phyloP scores from a whole-genome alignment of 2,797 vertebrate genomes.

The Pipistrellus kuhlii region DNA sequence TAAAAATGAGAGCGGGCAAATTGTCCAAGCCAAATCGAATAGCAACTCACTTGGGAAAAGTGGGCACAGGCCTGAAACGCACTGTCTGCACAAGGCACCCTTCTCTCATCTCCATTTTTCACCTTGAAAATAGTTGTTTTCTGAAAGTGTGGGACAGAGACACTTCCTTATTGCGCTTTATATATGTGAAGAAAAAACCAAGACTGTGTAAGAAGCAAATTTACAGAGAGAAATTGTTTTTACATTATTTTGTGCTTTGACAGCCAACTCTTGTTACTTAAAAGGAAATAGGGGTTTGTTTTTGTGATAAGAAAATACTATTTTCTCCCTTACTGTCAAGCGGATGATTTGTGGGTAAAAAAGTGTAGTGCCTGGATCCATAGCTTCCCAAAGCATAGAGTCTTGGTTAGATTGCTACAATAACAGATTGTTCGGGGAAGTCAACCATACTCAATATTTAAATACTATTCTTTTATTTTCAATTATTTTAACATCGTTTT shows the following conservation, averaged over 20 bases:
- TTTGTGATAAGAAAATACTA: constrained; percentile 58
- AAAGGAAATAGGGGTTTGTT: not conserved
- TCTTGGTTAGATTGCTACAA: not conserved
- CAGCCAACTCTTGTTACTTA: constrained; percentile 42
- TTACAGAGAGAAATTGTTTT: constrained; percentile 65
- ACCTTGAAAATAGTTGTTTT: constrained; percentile 57
- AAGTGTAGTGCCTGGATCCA: not conserved
- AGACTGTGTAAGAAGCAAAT: constrained; percentile 59
- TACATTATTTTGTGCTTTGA: constrained; percentile 52
- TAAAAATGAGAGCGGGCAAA: not conserved
- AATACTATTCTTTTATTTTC: not conserved
- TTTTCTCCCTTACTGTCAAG: constrained; percentile 15
- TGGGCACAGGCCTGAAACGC: not conserved
- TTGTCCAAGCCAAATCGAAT: constrained; percentile 34
- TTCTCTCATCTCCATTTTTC: constrained; percentile 20
- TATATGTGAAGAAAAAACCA: not conserved
- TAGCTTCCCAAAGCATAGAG: not conserved
- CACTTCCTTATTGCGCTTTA: constrained; percentile 5
- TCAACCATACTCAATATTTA: not conserved
- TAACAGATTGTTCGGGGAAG: not conserved
- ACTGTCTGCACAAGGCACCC: not conserved
- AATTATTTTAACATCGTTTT: too few relatives aligned
- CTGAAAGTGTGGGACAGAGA: not conserved
- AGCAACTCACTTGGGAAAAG: not conserved
- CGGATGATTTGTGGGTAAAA: not conserved